Percentiles rank a stretch among this genome's conserved stretches.
Evolutionary conservation across 2,113 vertebrate species (phyloP).

Genomic region (crab-eating macaque (Macaca fascicularis)): T2T-MFA8v1.1 NC_088381.1:155712501-155713000

Average conservation of each 20-base stretch:
- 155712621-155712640: not conserved
- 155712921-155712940: not conserved
- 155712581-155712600: not conserved
- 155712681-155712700: not conserved
- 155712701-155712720: not conserved
- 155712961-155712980: not conserved
- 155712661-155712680: not conserved
- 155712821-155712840: rapidly evolving
- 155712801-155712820: not conserved
- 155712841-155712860: not conserved
- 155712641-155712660: not conserved
- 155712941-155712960: not conserved
- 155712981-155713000: rapidly evolving
- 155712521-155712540: not conserved
- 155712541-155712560: not conserved
- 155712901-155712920: not conserved
- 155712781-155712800: not conserved
- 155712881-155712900: rapidly evolving
- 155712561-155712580: not conserved
- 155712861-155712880: not conserved
- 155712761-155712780: not conserved
- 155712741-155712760: not conserved
- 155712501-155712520: not conserved
- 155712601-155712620: not conserved
- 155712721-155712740: not conserved